Conservation (phyloP, 2,888 invertebrate genomes). For the Tenthredo scrophulariae region DNA sequence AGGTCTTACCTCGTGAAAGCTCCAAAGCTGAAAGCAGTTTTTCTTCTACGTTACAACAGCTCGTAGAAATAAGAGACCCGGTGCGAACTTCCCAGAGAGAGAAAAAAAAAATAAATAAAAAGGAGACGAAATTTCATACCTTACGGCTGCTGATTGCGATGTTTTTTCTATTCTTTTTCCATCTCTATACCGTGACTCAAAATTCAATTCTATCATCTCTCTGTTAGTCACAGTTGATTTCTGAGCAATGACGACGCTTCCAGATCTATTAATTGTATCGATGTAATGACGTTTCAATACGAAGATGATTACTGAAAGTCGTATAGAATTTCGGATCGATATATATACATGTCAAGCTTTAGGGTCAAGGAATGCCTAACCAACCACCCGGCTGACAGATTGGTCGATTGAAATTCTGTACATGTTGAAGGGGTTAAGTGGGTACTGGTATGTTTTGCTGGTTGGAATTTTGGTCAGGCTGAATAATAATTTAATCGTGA, state of each 20-base stretch:
- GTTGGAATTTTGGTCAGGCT: background rate
- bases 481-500: slow-evolving; percentile 14
- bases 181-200: background rate
- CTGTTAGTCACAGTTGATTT: background rate
- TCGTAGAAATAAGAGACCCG: background rate
- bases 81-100: background rate
- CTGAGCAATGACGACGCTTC: background rate
- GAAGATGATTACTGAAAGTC: background rate
- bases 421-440: slow-evolving; percentile 30
- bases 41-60: background rate
- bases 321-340: background rate
- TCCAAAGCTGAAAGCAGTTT: background rate
- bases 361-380: slow-evolving; percentile 21
- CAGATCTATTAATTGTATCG: background rate
- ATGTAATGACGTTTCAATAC: background rate
- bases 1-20: background rate
- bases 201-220: background rate
- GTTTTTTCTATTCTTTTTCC: background rate
- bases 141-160: background rate
- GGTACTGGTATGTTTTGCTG: slow-evolving; percentile 29
- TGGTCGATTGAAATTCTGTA: slow-evolving; percentile 19
- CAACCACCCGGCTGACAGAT: slow-evolving; percentile 10
- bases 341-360: background rate
- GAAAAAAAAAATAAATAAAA: background rate
- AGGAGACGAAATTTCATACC: background rate